Base-by-base conservation (phyloP, 1,140 invertebrate species). In the Plectus sambesii region DNA sequence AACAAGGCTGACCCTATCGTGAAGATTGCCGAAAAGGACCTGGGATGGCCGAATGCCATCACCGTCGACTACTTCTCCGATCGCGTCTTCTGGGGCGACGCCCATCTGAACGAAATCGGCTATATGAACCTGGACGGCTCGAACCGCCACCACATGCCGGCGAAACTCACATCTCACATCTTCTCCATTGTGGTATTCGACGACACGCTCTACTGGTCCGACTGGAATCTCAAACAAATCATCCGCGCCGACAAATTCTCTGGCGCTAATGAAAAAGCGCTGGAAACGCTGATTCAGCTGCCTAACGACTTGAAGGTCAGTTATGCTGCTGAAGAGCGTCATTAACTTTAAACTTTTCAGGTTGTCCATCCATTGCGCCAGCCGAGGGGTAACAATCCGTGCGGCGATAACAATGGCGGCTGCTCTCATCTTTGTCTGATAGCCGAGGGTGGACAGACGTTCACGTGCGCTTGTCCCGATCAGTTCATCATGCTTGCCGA, bases 31-130 rank as follows among this genome's bases (percentile, higher is more conserved):
- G 83, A 90, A 61, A 78, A 94, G 47, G 88, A 90, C 60, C 82
- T 98, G 15, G 90, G 90, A 12, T 97, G 90, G 90, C 92, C 93
- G 0, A 97, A 97, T 70, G 92, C 89, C 2, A 68, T 99, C 0
- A 88, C 92, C 0, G 84, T 99, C 41, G 93, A 99, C 63, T 94
- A 89, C 66, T 90, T 94, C 63, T 88, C 87, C 2, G 82, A 94
- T 56, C 15, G 65, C 5, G 47, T 94, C 15, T 94, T 86, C 72
- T 99, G 86, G 83, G 92, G 89, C 0, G 93, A 98, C 70, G 93
- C 92, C 56, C 93, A 98, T 78, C 75, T 98, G 22, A 90, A 98
- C 72, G 93, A 93, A 58, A 93, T 98, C 25, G 92, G 89, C 20
- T 94, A 65, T 63, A 74, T 72, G 45, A 51, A 69, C 30, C 42